Conservation (phyloP, 2,888 invertebrate genomes). For the Euspilapteryx auroguttella region DNA sequence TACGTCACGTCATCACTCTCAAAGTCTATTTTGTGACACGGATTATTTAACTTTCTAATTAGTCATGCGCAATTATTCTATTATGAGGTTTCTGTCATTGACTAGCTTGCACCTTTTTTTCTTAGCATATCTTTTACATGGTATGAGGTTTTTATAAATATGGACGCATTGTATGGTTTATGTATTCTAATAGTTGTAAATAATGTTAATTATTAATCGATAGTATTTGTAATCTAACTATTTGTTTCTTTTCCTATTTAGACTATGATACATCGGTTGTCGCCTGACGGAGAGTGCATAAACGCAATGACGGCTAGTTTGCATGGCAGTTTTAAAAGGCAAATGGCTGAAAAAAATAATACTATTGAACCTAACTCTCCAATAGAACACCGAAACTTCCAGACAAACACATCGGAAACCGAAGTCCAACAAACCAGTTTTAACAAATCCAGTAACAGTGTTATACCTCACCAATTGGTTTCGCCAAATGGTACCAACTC, state of each 20-base stretch:
- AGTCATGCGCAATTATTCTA: no score
- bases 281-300: constrained; percentile 69
- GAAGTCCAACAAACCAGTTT: constrained; percentile 33
- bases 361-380: constrained; percentile 37
- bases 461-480: constrained; percentile 41
- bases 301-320: constrained; percentile 66
- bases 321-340: constrained; percentile 66
- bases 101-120: no score
- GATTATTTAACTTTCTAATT: no score
- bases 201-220: no score
- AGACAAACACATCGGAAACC: constrained; percentile 38
- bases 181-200: no score
- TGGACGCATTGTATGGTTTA: no score
- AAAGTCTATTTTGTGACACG: no score
- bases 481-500: constrained; percentile 55
- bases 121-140: no score
- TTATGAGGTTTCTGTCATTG: no score
- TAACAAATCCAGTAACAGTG: constrained; percentile 37
- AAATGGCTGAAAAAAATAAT: constrained; percentile 48
- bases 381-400: constrained; percentile 37
- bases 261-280: constrained; percentile 70
- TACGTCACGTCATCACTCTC: no score
- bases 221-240: no score
- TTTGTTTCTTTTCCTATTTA: constrained; percentile 56
- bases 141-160: no score